Base-by-base conservation (phyloP, 2,888 invertebrate species). In the Phyllotreta cruciferae region DNA sequence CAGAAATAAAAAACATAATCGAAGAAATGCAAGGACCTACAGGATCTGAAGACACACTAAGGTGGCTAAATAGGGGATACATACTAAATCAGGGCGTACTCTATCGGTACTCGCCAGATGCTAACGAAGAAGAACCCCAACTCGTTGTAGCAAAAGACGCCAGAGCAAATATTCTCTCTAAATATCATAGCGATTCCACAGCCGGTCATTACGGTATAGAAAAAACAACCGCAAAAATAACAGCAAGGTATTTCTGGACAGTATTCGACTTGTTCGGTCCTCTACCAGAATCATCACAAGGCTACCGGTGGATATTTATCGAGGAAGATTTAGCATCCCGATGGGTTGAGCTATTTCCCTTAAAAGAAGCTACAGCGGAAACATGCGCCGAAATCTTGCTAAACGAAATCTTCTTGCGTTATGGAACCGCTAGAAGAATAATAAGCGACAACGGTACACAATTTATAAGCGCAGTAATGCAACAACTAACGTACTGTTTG, bases 401-500 rank as follows among this genome's bases (percentile, higher is more conserved):
- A 1, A 56, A 73, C 37, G 73, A 77, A 68, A 56, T 75, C 6
- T 67, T 75, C 41, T 60, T 75, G 1, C 65, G 79, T 3, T 79
- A 74, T 66, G 79, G 79, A 1, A 41, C 73, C 2, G 78, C 78
- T 0, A 35, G 78, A 3, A 47, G 73, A 41, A 62, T 81, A 0
- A 74, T 74, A 1, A 73, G 71, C 35, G 78, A 80, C 62, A 80
- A 79, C 57, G 79, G 74, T 8, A 37, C 73, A 41, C 77, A 73
- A 65, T 78, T 78, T 50, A 64, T 77, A 4, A 69, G 71, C 13
- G 66, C 37, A 3, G 63, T 76, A 0, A 77, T 77, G 76, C 78
- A 78, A 60, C 72, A 77, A 52, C 64, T 76, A 14, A 62, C 66
- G 0, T 73, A 64, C 35, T 71, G 70, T 44, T 54, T 63, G 9